These are phyloP conservation scores for Neocrepidodera transversa DNA, from an alignment of 2,888 invertebrate genomes.

Conservation along the genomic window DNA sequence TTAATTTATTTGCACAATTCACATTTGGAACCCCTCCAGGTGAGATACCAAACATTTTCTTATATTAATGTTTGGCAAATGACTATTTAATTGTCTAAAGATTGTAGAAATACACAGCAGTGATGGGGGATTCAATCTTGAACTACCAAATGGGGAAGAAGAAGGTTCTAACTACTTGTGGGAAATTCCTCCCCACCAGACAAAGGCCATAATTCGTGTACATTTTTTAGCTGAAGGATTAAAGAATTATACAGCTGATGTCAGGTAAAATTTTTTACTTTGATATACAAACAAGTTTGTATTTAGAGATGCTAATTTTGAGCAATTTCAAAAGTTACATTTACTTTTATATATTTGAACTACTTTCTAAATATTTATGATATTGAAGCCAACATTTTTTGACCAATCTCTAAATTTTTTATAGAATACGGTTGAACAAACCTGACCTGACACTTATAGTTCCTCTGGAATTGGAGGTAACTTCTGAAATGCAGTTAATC, in stretches of 20 bases:
- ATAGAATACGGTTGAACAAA: constrained; percentile 73
- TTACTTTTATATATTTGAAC: no score
- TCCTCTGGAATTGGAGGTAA: constrained; percentile 84
- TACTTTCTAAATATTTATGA: no score
- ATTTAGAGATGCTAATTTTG: background rate
- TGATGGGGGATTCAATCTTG: constrained; percentile 88
- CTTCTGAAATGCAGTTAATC: constrained; percentile 73
- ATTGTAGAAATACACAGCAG: constrained; percentile 85
- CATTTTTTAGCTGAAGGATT: constrained; percentile 78
- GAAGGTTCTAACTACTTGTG: constrained; percentile 85
- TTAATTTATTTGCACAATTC: constrained; percentile 95
- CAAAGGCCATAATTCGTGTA: constrained; percentile 87
- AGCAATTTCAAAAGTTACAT: no score
- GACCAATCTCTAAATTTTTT: constrained; percentile 5
- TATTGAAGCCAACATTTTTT: no score
- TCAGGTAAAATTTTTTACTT: constrained; percentile 72
- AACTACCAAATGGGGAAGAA: constrained; percentile 79
- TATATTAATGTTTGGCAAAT: no score
- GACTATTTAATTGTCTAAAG: constrained; percentile 62
- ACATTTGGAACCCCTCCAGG: constrained; percentile 84
- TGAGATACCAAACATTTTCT: constrained; percentile 56
- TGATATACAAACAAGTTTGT: no score
- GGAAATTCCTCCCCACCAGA: constrained; percentile 89
- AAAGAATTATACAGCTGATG: constrained; percentile 85
- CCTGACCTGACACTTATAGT: constrained; percentile 75